Evolutionary conservation across 2,797 vertebrate genomes (phyloP), one percentile per base, ranked within the genome.

Genomic region (Sebastes hopkinsi): DNA sequence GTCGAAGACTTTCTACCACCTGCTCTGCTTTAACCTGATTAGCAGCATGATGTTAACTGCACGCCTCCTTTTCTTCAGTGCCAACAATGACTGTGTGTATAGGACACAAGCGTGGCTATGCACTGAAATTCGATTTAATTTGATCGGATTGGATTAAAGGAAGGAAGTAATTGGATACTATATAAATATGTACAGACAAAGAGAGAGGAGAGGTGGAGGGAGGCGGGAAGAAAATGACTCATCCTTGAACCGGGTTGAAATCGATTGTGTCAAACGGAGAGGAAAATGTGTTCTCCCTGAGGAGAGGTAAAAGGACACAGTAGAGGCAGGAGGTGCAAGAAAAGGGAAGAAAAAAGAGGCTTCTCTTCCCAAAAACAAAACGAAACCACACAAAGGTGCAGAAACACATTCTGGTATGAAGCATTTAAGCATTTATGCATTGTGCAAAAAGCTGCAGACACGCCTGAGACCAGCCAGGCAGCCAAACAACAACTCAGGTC

Each of bases 201-300:
- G 18, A 22, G 6, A 22, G 14, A 50, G 22, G 27, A 20, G 70
- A 76, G 46, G 27, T 5, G 23, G 54, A 60, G 36, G 79, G 46
- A 30, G 4, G 30, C 69, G 56, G 32, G 58, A 46, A 1, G 60
- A 84, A 81, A 87, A 50, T 88, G 87, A 93, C 81, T 93, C 85
- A 85, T 85, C 85, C 83, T 81, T 86, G 84, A 92, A 91, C 75
- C 30, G 78, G 82, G 66, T 46, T 61, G 66, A 77, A 68, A 94
- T 94, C 73, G 86, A 94, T 87, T 72, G 77, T 85, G 74, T 89
- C 92, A 91, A 91, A 84, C 80, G 2, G 27, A 87, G 88, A 84
- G 80, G 85, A 93, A 92, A 92, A 90, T 82, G 74, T 69, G 77
- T 85, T 75, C 72, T 88, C 91, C 84, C 81, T 14, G 56, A 23